Evolutionary conservation across 2,888 invertebrate species (phyloP).

Genomic region (Apamea epomidion): DNA sequence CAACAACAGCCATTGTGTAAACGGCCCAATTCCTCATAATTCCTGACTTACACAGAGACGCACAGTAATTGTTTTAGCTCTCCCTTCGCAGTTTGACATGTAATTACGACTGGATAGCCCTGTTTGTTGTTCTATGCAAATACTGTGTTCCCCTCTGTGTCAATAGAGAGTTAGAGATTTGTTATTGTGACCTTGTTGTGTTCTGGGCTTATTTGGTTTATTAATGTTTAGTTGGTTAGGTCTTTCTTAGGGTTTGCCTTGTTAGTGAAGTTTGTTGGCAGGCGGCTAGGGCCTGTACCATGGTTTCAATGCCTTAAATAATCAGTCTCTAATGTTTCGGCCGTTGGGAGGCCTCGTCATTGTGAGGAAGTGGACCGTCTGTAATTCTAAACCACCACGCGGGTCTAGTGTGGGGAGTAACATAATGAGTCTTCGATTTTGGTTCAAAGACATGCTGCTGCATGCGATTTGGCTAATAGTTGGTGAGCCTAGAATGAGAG

Average conservation of each 20-base stretch:
- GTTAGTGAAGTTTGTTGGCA: slow-evolving; percentile 7
- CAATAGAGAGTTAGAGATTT: slow-evolving; percentile 57
- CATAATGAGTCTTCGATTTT: background rate
- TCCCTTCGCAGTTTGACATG: slow-evolving; percentile 77
- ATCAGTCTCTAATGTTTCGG: background rate
- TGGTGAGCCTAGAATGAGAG: background rate
- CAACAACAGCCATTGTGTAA: slow-evolving; percentile 22
- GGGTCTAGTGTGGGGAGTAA: background rate
- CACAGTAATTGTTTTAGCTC: slow-evolving; percentile 79
- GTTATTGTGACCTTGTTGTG: slow-evolving; percentile 67
- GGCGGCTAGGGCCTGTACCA: too few species aligned
- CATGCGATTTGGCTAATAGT: background rate
- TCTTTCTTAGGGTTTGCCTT: slow-evolving; percentile 22
- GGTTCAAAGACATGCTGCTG: background rate
- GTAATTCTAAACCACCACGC: background rate
- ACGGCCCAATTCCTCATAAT: slow-evolving; percentile 33
- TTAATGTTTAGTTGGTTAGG: slow-evolving; percentile 37
- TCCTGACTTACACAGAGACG: slow-evolving; percentile 52
- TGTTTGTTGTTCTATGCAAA: slow-evolving; percentile 78
- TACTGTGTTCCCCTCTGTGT: slow-evolving; percentile 65
- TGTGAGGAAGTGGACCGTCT: background rate
- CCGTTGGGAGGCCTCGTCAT: too few species aligned
- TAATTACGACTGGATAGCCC: slow-evolving; percentile 77
- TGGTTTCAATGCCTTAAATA: background rate
- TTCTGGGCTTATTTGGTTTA: slow-evolving; percentile 44